Evolutionary conservation across 2,113 vertebrate genomes (phyloP), one percentile per base, ranked within the genome.

Genomic region (Panurus biarmicus): DNA sequence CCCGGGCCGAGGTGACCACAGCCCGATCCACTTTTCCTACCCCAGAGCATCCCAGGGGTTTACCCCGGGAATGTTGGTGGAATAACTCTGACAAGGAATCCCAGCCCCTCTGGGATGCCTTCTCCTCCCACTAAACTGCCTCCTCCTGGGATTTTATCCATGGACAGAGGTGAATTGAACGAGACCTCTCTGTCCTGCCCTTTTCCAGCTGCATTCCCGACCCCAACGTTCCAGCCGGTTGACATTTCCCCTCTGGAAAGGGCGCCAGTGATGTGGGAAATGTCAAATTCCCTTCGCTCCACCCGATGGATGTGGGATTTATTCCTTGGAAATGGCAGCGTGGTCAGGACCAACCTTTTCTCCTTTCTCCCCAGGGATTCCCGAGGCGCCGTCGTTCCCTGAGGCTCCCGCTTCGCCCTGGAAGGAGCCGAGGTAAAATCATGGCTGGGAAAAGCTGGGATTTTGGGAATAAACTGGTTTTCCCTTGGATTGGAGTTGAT

Each of bases 391-490:
- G 47, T 97, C 56, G 3, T 69, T 83, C 13, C 98, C 99, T 3
- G 96, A 96, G 29, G 96, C 56, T 81, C 98, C 98, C 21, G 96
- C 97, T 16, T 98, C 96, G 4, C 98, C 98, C 98, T 99, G 61
- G 70, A 95, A 60, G 25, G 9, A 93, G 42, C 12, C 70, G 44
- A 92, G 65, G 84, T 33, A 45, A 85, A 93, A 78, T 21, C 26
- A n/a, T 7, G 47, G 62, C 9, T 48, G 66, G 48, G 48, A 40
- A 80, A 54, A 22, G 40, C 23, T 67, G 77, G 22, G n/a, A 36
- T 79, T 82, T 83, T 22, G 28, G 61, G 82, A 58, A 90, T 17
- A 1, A 78, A 7, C 4, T 1, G 0, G 3, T 83, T 84, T 51
- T 56, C 24, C 23, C 66, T 69, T n/a, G 56, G 65, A 23, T 79